Evolutionary conservation across 2,888 invertebrate genomes (phyloP).

Genomic region (Alviniconcha strummeri): DNA sequence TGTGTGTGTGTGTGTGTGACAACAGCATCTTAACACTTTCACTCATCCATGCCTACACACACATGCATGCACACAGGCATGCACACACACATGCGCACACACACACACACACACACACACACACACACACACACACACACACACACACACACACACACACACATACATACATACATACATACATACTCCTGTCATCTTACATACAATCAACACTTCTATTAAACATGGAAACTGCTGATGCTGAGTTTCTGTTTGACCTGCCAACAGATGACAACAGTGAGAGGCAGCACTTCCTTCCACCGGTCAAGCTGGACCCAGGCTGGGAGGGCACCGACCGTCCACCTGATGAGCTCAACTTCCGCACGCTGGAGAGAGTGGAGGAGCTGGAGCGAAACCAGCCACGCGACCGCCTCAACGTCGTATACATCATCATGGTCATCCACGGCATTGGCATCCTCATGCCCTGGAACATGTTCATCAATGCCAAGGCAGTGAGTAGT

Average conservation of each 20-base stretch:
- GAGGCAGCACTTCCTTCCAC: conserved; percentile 48
- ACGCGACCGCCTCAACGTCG: conserved; percentile 75
- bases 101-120: no score
- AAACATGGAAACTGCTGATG: no score
- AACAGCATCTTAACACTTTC: no score
- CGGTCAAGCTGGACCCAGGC: conserved; percentile 55
- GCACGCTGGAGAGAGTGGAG: conserved; percentile 33
- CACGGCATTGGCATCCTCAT: conserved; percentile 96
- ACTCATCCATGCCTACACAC: no score
- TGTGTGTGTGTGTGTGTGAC: no score
- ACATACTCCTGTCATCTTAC: no score
- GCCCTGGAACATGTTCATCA: conserved; percentile 99
- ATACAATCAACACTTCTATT: no score
- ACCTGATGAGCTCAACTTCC: conserved; percentile 43
- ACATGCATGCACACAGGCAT: no score
- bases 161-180: no score
- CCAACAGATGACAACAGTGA: conserved; percentile 41
- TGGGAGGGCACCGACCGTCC: conserved; percentile 48
- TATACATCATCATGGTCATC: conserved; percentile 90
- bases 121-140: no score
- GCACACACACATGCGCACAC: no score
- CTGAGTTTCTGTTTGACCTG: neutral
- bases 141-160: no score
- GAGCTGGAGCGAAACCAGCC: conserved; percentile 48
- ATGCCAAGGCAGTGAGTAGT: conserved; percentile 85